A percentile compares a stretch with the other conserved stretches of the same genome.
phyloP scores from a whole-genome alignment of 92 coral and sea anemone species.

The Micromussa lordhowensis region DNA sequence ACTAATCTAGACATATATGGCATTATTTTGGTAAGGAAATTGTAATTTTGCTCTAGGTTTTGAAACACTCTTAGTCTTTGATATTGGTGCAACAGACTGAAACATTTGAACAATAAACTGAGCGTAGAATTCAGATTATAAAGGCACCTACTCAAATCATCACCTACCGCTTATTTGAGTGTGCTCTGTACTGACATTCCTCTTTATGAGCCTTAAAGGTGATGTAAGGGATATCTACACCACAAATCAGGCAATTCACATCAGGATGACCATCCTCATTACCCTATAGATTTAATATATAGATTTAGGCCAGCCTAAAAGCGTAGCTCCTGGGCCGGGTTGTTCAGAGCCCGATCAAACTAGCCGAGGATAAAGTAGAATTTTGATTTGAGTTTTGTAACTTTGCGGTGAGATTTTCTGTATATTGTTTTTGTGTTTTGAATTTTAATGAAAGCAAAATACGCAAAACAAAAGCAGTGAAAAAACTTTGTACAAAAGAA shows the following conservation, averaged over 20 bases:
- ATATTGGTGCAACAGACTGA: conserved; percentile 28
- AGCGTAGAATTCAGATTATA: conserved; percentile 15
- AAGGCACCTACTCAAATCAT: conserved; percentile 17
- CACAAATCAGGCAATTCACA: conserved; percentile 43
- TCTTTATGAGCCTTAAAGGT: conserved; percentile 37
- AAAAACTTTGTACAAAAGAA: no score
- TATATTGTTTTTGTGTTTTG: no score
- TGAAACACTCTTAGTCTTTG: conserved; percentile 7
- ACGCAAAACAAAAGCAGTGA: no score
- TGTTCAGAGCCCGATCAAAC: no score
- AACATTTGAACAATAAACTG: conserved; percentile 24
- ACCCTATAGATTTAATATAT: conserved; percentile 33
- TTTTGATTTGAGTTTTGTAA: no score
- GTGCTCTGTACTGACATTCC: conserved; percentile 45
- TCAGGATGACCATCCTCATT: conserved; percentile 26
- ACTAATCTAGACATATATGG: conserved; percentile 10
- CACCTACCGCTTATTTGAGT: conserved; percentile 17
- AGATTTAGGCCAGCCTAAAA: no score
- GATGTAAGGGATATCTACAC: conserved; percentile 28
- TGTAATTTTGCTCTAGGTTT: conserved; percentile 24
- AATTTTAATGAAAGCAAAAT: no score
- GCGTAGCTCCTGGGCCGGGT: no score
- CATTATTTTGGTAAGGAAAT: conserved; percentile 8
- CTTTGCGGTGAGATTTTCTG: no score
- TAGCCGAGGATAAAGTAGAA: no score